Conservation (phyloP, 2,888 invertebrate genomes). For the Lagria hirta region DNA sequence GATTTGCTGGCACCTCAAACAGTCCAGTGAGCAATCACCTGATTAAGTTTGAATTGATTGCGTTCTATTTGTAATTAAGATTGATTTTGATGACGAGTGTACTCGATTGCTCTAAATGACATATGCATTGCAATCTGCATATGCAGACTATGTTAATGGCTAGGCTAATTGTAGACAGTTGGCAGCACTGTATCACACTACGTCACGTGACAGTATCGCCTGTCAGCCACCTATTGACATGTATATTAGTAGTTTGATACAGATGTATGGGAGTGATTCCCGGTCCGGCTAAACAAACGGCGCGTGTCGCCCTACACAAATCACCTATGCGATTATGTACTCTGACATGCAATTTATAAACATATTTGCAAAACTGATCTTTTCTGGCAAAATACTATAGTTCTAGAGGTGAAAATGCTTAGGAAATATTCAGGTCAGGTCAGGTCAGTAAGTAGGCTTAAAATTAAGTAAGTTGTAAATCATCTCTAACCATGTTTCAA, state of each 20-base stretch:
- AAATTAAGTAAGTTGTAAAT: slow-evolving; percentile 15
- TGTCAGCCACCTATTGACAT: slow-evolving; percentile 43
- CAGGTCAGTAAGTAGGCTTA: slow-evolving; percentile 8
- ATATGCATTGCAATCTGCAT: slow-evolving; percentile 41
- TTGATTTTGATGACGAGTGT: slow-evolving; percentile 3
- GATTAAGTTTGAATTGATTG: too few species aligned
- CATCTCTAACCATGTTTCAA: slow-evolving; percentile 20
- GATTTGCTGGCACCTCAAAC: too few species aligned
- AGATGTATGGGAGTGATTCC: slow-evolving; percentile 39
- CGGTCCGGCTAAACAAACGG: slow-evolving; percentile 31
- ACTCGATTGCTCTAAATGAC: slow-evolving; percentile 9
- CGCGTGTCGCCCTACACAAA: slow-evolving; percentile 33
- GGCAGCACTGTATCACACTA: slow-evolving; percentile 41
- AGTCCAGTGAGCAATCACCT: too few species aligned
- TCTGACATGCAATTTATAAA: slow-evolving; percentile 6
- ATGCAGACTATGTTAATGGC: slow-evolving; percentile 50
- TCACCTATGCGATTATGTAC: slow-evolving; percentile 23
- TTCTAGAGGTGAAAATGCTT: not conserved
- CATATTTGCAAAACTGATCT: slow-evolving; percentile 1
- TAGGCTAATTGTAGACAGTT: slow-evolving; percentile 50
- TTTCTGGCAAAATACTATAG: too few species aligned
- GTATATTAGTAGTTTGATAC: slow-evolving; percentile 45
- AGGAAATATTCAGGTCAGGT: too few species aligned
- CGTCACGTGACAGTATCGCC: slow-evolving; percentile 39
- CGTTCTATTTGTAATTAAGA: too few species aligned